Evolutionary conservation across 1,140 invertebrate species (phyloP).

Genomic region (Antheraea mylitta): DNA sequence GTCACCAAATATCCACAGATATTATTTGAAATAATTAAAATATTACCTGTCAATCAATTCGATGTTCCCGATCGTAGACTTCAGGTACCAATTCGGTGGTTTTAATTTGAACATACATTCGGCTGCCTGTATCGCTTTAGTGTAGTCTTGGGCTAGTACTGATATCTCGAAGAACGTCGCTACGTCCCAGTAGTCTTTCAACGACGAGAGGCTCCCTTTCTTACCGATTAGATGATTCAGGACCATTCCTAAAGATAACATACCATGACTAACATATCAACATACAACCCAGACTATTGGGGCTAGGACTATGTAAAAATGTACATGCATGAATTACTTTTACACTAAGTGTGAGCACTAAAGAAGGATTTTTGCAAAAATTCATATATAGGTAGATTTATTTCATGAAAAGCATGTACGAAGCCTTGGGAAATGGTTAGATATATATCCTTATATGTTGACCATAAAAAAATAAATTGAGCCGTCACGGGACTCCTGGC

Average conservation of each 20-base stretch:
- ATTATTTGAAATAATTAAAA: neutral
- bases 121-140: constrained; percentile 97
- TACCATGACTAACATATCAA: neutral
- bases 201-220: constrained; percentile 95
- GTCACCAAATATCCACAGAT: neutral
- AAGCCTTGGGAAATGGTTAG: no score
- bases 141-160: constrained; percentile 97
- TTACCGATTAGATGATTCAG: constrained; percentile 99
- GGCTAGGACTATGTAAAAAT: no score
- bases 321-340: no score
- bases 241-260: constrained; percentile 86
- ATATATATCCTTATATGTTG: no score
- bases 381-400: no score
- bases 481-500: no score
- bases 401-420: no score
- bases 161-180: constrained; percentile 99
- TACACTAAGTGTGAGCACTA: no score
- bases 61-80: constrained; percentile 99
- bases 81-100: constrained; percentile 99
- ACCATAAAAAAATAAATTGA: no score
- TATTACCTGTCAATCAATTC: constrained; percentile 89
- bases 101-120: constrained; percentile 99
- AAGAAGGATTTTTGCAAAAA: no score
- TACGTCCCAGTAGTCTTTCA: constrained; percentile 99
- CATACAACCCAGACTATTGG: no score